phyloP scores from a whole-genome alignment of 2,113 vertebrate species.

The Pholis gunnellus region DNA sequence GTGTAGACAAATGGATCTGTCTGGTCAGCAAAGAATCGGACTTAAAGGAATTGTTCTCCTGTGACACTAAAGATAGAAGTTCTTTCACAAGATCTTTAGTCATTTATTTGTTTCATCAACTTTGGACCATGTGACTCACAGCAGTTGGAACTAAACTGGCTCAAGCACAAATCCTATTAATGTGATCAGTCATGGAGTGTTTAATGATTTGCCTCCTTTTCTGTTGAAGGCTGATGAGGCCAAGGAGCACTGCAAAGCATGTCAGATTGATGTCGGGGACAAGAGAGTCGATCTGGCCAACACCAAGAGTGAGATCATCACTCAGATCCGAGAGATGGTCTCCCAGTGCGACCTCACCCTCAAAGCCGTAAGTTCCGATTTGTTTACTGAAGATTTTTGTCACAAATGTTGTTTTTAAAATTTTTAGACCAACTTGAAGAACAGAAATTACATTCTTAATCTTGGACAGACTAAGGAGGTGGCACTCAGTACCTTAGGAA shows the following conservation, averaged over 20 bases:
- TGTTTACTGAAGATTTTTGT: neutral
- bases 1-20: too few species aligned
- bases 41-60: neutral
- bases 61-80: neutral
- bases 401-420: neutral
- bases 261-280: slow-evolving; percentile 89
- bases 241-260: slow-evolving; percentile 90
- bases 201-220: neutral
- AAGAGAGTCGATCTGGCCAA: slow-evolving; percentile 90
- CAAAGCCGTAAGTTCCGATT: slow-evolving; percentile 89
- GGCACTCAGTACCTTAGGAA: rapidly evolving
- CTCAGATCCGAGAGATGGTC: slow-evolving; percentile 92
- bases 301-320: slow-evolving; percentile 91
- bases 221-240: slow-evolving; percentile 91
- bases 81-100: neutral
- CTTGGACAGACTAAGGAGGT: neutral
- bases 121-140: neutral
- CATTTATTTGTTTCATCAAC: neutral
- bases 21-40: neutral
- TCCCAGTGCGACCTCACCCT: slow-evolving; percentile 98
- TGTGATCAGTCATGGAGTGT: neutral
- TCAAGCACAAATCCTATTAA: neutral
- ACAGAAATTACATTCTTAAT: neutral
- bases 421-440: neutral
- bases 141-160: neutral